Evolutionary conservation across 2,888 invertebrate genomes (phyloP), one percentile per base, ranked within the genome.

Genomic region (Thyatira batis): DNA sequence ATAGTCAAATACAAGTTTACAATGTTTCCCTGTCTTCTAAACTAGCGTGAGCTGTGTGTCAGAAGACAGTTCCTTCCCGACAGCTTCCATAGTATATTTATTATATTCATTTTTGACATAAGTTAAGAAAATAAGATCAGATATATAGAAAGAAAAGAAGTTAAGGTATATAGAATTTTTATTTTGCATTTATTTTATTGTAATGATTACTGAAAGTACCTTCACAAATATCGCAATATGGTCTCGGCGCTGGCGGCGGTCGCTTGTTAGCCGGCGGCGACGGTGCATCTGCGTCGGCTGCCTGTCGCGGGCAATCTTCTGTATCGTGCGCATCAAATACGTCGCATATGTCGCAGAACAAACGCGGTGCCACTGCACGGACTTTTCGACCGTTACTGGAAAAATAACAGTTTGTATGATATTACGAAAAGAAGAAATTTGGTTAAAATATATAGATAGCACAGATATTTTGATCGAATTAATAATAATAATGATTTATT

Each of bases 301-400:
- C 94, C 89, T 98, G 98, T 48, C 94, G 92, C 28, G 98, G 98
- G 82, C 99, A 99, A 80, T 99, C 99, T 84, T 99, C 99, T 0
- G 99, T 99, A 85, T 99, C 98, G 83, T 99, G 99, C 54, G 95
- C 93, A 91, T 99, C 99, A 91, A 99, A 99, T 82, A 95, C 94
- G 91, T 99, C 99, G 87, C 99, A 99, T 73, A 98, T 99, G 93
- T 99, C 99, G 93, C 99, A 99, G 93, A 97, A 99, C 77, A 96
- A 88, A 21, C 99, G 95, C 44, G 97, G 97, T 2, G 97, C 94
- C 20, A 92, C 80, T 4, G 92, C 79, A 27, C 92, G 83, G 11
- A 86, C 73, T 58, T 93, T 93, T 54, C 93, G 89, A 1, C 92
- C 89, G 50, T 93, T 93, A 58, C 93, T 94, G 65, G 2, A 57